Conservation (phyloP, 1,140 invertebrate species). For the Maconellicoccus hirsutus region DNA sequence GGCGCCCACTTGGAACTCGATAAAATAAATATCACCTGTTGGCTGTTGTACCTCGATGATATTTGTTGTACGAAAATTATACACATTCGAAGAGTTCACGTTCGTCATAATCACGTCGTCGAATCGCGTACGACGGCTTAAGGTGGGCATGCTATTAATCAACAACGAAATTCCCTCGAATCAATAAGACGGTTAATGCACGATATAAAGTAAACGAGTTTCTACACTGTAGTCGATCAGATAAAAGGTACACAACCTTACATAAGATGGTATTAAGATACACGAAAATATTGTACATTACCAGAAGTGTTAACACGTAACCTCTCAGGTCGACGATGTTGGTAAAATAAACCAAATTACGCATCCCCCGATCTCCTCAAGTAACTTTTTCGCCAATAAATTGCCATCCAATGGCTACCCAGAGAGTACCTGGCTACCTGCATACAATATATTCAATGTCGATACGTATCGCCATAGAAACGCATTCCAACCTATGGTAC, state of each 20-base stretch:
- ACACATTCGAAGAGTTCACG: too few species aligned
- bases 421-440: neutral
- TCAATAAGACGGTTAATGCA: too few species aligned
- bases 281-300: too few species aligned
- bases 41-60: too few species aligned
- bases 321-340: constrained; percentile 1
- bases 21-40: too few species aligned
- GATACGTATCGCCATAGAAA: neutral
- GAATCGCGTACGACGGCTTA: too few species aligned
- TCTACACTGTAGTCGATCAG: neutral
- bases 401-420: neutral
- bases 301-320: neutral
- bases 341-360: neutral
- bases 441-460: neutral
- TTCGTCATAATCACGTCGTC: too few species aligned
- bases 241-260: neutral
- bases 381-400: neutral
- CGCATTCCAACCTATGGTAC: neutral
- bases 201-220: neutral
- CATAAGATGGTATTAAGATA: neutral
- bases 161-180: too few species aligned
- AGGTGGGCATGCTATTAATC: too few species aligned
- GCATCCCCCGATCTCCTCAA: neutral
- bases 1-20: too few species aligned
- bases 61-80: too few species aligned